Base-by-base conservation (phyloP, 2,113 vertebrate genomes). In the Paedocypris sp. region DNA sequence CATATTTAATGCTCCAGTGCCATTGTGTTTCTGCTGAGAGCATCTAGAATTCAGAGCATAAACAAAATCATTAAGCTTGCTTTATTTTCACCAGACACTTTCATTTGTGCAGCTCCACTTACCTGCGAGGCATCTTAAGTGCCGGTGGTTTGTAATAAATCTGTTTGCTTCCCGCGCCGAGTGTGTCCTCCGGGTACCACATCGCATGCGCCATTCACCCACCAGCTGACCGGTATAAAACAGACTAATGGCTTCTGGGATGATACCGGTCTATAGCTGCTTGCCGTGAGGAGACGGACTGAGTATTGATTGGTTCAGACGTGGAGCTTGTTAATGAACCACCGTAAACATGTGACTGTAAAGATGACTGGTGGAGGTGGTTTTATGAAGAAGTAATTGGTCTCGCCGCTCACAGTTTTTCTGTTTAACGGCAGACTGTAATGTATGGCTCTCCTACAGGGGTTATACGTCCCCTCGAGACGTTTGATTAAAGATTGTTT, bases 1-100 rank as follows among this genome's bases (percentile, higher is more conserved):
- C 89, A 96, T 92, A 91, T 90, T 92, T 90, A 89, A 90, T 86
- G 81, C 77, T 81, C 84, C 81, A 62, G 77, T 85, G 83, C 83
- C 76, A 84, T 86, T 87, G 80, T 75, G 61, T 75, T 80, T 79
- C 67, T 86, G 86, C 86, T 88, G 84, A 89, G 86, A 72, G 79
- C 83, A 83, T 83, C 82, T 73, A 66, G 45, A 83, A 81, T 87
- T 82, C 82, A n/a, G 74, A 89, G 79, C 86, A 85, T 80, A 80
- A 77, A 46, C 66, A 70, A 76, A 68, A 83, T 90, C 86, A 89
- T 88, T 87, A 86, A 32, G 80, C 82, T 86, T 82, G 62, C 82
- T 75, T 79, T 84, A 82, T 90, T 87, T 83, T 82, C 84, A 75
- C 82, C 79, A 68, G 76, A 74, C 83, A 85, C 83, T 80, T 75